Conservation (phyloP, 2,113 vertebrate genomes). For the Ahaetulla prasina region DNA sequence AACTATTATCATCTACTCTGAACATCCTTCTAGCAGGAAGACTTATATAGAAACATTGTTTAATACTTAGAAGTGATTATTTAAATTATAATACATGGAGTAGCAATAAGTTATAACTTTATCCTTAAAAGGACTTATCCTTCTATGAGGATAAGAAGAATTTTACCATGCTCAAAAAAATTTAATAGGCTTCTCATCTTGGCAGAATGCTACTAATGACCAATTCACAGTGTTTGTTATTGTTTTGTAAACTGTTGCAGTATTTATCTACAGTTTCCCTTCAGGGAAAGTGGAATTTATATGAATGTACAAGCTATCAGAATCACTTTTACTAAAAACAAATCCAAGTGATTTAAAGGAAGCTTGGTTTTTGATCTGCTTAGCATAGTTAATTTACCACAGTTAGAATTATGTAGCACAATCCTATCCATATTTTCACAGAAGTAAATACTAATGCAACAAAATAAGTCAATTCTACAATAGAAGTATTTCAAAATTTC, state of each 20-base stretch:
- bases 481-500: not conserved
- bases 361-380: not conserved
- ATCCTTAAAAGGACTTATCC: not conserved
- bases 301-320: not conserved
- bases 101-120: not conserved
- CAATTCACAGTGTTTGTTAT: not conserved
- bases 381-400: not conserved
- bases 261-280: not conserved
- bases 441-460: not conserved
- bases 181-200: not conserved
- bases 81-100: not conserved
- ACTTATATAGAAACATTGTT: not conserved
- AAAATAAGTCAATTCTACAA: not conserved
- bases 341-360: not conserved
- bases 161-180: not conserved
- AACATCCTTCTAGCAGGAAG: not conserved
- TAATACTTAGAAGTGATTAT: not conserved
- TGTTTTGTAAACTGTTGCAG: not conserved
- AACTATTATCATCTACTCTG: conserved; percentile 37
- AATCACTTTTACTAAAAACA: not conserved
- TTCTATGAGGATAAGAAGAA: not conserved
- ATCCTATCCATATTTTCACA: not conserved
- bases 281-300: not conserved
- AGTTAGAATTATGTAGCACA: not conserved
- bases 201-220: not conserved